Evolutionary conservation across 1,140 invertebrate species (phyloP).

Genomic region (Drepana arcuata): DNA sequence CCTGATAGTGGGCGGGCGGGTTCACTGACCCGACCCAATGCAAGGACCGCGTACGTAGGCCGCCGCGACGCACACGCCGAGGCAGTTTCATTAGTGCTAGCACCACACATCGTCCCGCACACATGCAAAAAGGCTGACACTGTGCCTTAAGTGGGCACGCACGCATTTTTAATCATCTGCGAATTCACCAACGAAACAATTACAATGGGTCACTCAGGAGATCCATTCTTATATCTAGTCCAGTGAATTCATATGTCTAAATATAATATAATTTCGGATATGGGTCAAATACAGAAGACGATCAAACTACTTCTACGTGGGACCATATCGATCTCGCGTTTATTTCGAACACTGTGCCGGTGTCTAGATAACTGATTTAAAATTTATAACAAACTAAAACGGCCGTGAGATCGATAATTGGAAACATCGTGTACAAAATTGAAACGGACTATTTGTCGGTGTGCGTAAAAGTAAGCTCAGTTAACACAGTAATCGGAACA

Average conservation of each 20-base stretch:
- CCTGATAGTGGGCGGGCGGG: slow-evolving; percentile 67
- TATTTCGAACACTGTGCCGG: slow-evolving; percentile 37
- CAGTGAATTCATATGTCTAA: no score
- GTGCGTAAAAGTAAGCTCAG: no score
- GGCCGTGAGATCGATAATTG: slow-evolving; percentile 16
- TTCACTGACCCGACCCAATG: slow-evolving; percentile 69
- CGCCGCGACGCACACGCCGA: slow-evolving; percentile 51
- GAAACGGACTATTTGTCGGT: no score
- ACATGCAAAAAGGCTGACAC: slow-evolving; percentile 62
- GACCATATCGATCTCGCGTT: slow-evolving; percentile 55
- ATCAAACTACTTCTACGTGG: no score
- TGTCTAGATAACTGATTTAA: slow-evolving; percentile 38
- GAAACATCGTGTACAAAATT: slow-evolving; percentile 10
- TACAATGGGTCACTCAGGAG: no score
- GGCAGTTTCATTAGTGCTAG: slow-evolving; percentile 57
- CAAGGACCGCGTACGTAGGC: slow-evolving; percentile 63
- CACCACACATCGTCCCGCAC: slow-evolving; percentile 59
- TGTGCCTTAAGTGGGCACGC: slow-evolving; percentile 62
- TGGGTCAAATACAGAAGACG: no score
- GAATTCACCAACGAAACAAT: no score
- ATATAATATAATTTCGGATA: no score
- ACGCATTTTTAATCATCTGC: slow-evolving; percentile 60
- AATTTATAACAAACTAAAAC: slow-evolving; percentile 36
- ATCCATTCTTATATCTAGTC: no score
- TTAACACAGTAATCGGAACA: slow-evolving; percentile 8